Conservation (phyloP, 2,113 vertebrate genomes). For the Onychorhynchus coronatus region DNA sequence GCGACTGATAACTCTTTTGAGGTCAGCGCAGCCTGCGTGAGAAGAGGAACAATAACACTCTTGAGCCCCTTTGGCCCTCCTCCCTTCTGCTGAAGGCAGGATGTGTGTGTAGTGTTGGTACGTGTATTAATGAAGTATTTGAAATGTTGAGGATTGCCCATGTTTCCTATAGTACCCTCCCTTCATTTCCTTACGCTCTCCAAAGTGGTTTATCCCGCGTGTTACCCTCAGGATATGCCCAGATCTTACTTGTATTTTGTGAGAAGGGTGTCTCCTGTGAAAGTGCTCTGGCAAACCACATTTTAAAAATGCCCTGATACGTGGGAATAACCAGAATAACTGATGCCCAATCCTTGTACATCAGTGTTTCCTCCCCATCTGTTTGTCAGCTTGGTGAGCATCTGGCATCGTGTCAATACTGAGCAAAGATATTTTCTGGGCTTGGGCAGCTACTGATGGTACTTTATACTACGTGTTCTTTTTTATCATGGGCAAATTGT, state of each 20-base stretch:
- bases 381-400: neutral
- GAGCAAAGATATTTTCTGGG: neutral
- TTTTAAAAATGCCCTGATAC: neutral
- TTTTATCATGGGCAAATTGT: neutral
- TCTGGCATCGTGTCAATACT: neutral
- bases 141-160: neutral
- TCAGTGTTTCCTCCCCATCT: neutral
- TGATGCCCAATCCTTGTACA: neutral
- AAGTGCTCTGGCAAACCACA: neutral
- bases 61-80: neutral
- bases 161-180: neutral
- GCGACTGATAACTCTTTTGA: neutral
- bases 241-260: neutral
- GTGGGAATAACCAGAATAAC: neutral
- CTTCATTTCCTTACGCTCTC: neutral
- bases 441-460: neutral
- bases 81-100: neutral
- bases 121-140: fast-evolving
- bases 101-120: neutral
- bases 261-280: neutral
- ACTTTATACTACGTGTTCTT: neutral
- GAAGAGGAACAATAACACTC: neutral
- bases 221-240: neutral
- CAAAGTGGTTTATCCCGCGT: neutral
- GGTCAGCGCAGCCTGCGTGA: neutral